These are phyloP conservation scores for Hetaerina americana DNA, from an alignment of 1,140 invertebrate species.

Conservation along the genomic window DNA sequence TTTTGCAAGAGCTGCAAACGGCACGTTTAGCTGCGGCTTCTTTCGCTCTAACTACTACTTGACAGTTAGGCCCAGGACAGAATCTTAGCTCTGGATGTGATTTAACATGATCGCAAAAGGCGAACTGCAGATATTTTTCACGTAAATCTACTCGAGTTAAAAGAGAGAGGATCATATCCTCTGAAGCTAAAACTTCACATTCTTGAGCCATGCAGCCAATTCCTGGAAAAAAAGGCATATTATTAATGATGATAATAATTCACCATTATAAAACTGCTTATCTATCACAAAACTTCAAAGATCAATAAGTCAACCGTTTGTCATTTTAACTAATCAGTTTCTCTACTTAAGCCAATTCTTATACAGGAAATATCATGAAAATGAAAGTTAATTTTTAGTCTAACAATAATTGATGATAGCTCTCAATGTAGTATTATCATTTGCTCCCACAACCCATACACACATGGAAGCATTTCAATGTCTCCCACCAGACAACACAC, in stretches of 20 bases:
- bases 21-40: slow-evolving; percentile 67
- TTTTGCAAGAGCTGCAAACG: slow-evolving; percentile 63
- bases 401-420: too few relatives aligned
- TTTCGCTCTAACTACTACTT: slow-evolving; percentile 64
- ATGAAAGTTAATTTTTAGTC: too few relatives aligned
- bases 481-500: too few relatives aligned
- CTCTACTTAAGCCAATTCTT: too few relatives aligned
- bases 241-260: slow-evolving; percentile 1
- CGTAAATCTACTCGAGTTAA: slow-evolving; percentile 63
- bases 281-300: not conserved
- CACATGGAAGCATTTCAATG: too few relatives aligned
- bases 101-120: slow-evolving; percentile 92
- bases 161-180: slow-evolving; percentile 86
- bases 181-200: slow-evolving; percentile 82
- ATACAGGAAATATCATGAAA: not conserved
- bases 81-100: slow-evolving; percentile 82
- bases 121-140: slow-evolving; percentile 89
- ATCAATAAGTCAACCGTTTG: slow-evolving; percentile 1
- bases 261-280: not conserved
- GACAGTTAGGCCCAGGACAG: slow-evolving; percentile 94
- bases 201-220: slow-evolving; percentile 94
- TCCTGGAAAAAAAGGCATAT: slow-evolving; percentile 28
- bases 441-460: too few relatives aligned
- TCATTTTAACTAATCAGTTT: too few relatives aligned
- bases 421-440: too few relatives aligned